Percentiles rank a stretch among this genome's conserved stretches.
These are phyloP conservation scores for Urocynchramus pylzowi DNA, from an alignment of 2,113 vertebrate species.

Conservation along the genomic window DNA sequence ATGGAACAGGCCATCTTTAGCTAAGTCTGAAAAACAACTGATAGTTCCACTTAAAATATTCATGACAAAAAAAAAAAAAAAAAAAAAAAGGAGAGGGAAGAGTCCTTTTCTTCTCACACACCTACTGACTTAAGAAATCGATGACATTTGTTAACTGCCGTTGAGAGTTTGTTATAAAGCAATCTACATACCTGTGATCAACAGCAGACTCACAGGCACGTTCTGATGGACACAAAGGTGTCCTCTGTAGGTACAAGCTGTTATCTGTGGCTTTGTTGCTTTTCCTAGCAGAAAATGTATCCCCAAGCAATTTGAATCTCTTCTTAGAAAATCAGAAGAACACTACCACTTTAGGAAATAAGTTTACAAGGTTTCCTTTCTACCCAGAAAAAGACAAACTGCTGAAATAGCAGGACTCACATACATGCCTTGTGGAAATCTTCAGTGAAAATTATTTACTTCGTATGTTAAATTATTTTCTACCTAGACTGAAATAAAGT, in stretches of 20 bases:
- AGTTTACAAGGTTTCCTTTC: background rate
- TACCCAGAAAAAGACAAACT: background rate
- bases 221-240: background rate
- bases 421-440: rapidly evolving
- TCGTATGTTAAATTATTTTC: background rate
- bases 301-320: background rate
- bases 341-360: background rate
- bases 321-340: background rate
- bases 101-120: background rate
- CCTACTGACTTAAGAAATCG: background rate
- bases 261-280: background rate
- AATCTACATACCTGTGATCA: background rate
- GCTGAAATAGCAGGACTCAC: background rate
- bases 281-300: background rate
- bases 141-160: background rate
- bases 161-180: background rate
- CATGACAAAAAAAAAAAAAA: background rate
- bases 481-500: background rate
- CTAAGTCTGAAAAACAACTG: background rate
- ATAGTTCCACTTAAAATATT: background rate
- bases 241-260: background rate
- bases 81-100: background rate
- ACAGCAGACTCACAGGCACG: background rate
- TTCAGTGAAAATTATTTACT: background rate
- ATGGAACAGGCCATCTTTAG: background rate